phyloP scores from a whole-genome alignment of 2,113 vertebrate species.

The Oryzias javanicus region DNA sequence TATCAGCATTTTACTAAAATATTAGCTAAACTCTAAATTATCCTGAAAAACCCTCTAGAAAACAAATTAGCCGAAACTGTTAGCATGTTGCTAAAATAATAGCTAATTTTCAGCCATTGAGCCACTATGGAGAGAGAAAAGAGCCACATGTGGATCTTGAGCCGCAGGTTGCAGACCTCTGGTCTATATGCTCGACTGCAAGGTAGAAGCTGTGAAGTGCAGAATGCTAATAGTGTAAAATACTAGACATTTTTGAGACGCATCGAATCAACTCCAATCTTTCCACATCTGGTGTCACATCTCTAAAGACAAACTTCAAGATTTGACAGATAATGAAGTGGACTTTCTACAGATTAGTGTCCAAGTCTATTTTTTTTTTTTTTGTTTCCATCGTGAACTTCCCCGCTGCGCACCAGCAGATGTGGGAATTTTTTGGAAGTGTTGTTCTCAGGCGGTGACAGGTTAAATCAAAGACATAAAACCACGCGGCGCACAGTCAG shows the following conservation, averaged over 20 bases:
- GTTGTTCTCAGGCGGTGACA: too few species aligned
- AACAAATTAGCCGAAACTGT: too few species aligned
- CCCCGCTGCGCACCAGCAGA: neutral
- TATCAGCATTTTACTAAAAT: too few species aligned
- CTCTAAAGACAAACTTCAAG: constrained; percentile 55
- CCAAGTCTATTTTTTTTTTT: constrained; percentile 10
- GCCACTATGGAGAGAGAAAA: too few species aligned
- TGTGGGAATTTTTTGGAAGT: neutral
- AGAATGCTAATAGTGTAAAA: constrained; percentile 69
- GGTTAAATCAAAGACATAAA: neutral
- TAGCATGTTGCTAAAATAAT: too few species aligned
- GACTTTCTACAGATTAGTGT: constrained; percentile 30
- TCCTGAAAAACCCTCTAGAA: too few species aligned
- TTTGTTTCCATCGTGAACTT: constrained; percentile 8
- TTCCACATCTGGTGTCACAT: constrained; percentile 67
- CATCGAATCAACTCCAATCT: constrained; percentile 75
- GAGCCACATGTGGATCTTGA: too few species aligned
- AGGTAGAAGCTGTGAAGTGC: constrained; percentile 31
- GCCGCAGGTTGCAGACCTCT: too few species aligned
- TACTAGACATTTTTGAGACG: constrained; percentile 58
- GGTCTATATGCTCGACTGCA: constrained; percentile 45
- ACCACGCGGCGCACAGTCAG: neutral
- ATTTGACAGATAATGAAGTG: constrained; percentile 29
- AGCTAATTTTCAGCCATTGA: too few species aligned
- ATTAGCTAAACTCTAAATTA: too few species aligned